phyloP scores from a whole-genome alignment of 2,888 invertebrate genomes.

The Macaria notata region DNA sequence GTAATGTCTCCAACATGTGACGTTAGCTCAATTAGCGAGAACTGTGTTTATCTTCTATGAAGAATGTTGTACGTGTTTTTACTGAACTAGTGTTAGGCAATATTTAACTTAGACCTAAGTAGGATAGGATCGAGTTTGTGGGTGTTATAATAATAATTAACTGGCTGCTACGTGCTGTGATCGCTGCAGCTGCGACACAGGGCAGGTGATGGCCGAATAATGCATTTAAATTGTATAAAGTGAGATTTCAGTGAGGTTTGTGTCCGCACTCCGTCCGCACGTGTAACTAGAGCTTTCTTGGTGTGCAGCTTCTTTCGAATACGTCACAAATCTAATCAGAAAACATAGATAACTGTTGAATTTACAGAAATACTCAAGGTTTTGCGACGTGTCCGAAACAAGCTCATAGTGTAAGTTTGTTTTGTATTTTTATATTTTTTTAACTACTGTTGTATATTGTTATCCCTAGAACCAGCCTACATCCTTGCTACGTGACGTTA shows the following conservation, averaged over 20 bases:
- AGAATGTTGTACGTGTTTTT: conserved; percentile 13
- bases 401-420: conserved; percentile 13
- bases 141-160: conserved; percentile 15
- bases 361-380: no score
- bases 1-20: conserved; percentile 21
- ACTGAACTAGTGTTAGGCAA: neutral
- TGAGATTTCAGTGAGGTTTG: conserved; percentile 50
- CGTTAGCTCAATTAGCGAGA: conserved; percentile 21
- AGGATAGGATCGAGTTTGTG: conserved; percentile 5
- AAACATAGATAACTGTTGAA: no score
- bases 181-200: neutral
- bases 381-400: no score
- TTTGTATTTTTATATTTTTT: conserved; percentile 25
- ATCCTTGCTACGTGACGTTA: no score
- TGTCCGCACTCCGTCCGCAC: conserved; percentile 57
- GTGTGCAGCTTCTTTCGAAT: neutral
- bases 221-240: conserved; percentile 66
- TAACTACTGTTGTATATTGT: conserved; percentile 6
- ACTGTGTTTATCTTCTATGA: conserved; percentile 24
- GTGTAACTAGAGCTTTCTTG: conserved; percentile 34
- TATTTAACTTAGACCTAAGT: conserved; percentile 11
- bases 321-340: no score
- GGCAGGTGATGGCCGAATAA: conserved; percentile 39
- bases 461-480: no score
- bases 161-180: conserved; percentile 8